A percentile compares a stretch with the other conserved stretches of the same genome.
Conservation (phyloP, 2,113 vertebrate species). For the Chloebia gouldiae region DNA sequence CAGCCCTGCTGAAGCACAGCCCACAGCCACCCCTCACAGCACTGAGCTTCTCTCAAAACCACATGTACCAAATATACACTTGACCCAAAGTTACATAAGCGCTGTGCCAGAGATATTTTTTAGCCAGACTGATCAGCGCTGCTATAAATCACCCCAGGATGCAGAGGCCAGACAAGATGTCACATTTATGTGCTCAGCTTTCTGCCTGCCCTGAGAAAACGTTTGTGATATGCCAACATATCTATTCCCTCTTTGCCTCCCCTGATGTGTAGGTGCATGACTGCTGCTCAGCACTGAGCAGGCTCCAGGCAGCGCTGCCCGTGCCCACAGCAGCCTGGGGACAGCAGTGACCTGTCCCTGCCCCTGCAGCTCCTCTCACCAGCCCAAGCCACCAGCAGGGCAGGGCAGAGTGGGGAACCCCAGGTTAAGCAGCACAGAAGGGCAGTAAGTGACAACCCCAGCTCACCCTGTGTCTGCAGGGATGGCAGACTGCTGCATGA, state of each 20-base stretch:
- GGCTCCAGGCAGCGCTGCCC: not conserved
- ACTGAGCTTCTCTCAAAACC: not conserved
- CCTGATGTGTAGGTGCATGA: not conserved
- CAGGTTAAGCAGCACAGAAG: not conserved
- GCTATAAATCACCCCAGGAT: not conserved
- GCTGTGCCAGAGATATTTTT: not conserved
- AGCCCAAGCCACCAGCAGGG: not conserved
- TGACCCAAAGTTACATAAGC: not conserved
- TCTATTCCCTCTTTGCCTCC: not conserved
- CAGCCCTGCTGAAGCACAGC: not conserved
- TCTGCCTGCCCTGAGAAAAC: not conserved
- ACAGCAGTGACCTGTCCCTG: not conserved
- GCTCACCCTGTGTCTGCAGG: not conserved
- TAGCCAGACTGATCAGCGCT: not conserved
- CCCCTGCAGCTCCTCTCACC: rapidly evolving
- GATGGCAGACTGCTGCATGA: rapidly evolving
- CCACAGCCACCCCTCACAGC: not conserved
- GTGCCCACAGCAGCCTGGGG: not conserved
- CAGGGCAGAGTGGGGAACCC: not conserved
- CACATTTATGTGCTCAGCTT: not conserved
- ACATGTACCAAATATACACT: not conserved
- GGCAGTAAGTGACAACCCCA: not conserved
- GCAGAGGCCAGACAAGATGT: constrained; percentile 9
- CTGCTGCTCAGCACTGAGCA: not conserved
- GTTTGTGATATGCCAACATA: not conserved